phyloP scores from a whole-genome alignment of 2,888 invertebrate genomes.

The Cheilosia vulpina region DNA sequence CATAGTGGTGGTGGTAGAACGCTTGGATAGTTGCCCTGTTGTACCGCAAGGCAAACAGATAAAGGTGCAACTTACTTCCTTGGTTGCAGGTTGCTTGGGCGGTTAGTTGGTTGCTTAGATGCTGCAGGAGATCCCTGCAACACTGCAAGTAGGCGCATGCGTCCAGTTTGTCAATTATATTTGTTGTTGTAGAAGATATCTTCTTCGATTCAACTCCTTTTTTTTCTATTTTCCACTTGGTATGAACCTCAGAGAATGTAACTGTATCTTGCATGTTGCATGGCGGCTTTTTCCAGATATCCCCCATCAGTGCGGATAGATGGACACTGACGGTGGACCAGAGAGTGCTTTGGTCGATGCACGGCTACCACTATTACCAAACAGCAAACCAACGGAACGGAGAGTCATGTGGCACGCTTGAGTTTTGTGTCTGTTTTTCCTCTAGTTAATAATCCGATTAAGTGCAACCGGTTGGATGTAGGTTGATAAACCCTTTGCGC shows the following conservation, averaged over 20 bases:
- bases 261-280: slow-evolving; percentile 75
- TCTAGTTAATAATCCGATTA: slow-evolving; percentile 74
- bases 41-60: slow-evolving; percentile 73
- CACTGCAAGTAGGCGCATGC: slow-evolving; percentile 68
- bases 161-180: slow-evolving; percentile 74
- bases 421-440: slow-evolving; percentile 30
- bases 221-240: slow-evolving; percentile 43
- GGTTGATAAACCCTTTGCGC: slow-evolving; percentile 74
- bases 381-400: slow-evolving; percentile 67
- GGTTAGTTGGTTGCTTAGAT: slow-evolving; percentile 64
- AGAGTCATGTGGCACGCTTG: slow-evolving; percentile 75
- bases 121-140: slow-evolving; percentile 37
- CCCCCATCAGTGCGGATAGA: slow-evolving; percentile 56
- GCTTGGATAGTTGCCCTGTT: slow-evolving; percentile 69
- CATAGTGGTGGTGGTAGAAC: background rate
- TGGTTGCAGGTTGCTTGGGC: slow-evolving; percentile 74
- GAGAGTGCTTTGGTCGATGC: slow-evolving; percentile 32
- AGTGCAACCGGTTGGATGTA: slow-evolving; percentile 75
- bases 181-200: slow-evolving; percentile 62
- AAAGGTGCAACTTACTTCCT: slow-evolving; percentile 72
- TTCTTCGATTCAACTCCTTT: slow-evolving; percentile 64
- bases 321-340: slow-evolving; percentile 73
- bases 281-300: slow-evolving; percentile 69
- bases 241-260: slow-evolving; percentile 72
- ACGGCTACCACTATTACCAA: slow-evolving; percentile 12